These are phyloP conservation scores for Meandrina meandrites DNA, from an alignment of 92 coral and sea anemone species.

Conservation along the genomic window DNA sequence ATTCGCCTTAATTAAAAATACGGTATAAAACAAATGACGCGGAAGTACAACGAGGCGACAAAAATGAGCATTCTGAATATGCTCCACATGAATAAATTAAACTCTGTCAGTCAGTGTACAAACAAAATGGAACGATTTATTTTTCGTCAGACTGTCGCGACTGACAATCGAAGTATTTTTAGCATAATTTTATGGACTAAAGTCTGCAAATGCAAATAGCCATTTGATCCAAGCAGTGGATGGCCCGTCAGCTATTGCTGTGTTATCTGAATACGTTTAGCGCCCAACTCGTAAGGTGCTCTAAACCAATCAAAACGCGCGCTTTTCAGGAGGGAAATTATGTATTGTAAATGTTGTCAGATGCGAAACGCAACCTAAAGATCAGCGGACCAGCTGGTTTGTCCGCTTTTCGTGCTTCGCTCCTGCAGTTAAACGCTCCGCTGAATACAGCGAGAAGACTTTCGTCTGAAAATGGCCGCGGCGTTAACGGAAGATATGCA, in stretches of 20 bases:
- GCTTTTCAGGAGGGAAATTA: constrained; percentile 24
- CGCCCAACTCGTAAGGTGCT: not conserved
- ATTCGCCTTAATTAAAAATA: constrained; percentile 4
- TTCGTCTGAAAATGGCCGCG: constrained; percentile 6
- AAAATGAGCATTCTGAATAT: not conserved
- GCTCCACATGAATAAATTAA: not conserved
- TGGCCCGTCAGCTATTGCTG: not conserved
- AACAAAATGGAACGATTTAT: not conserved
- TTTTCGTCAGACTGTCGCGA: constrained; percentile 8
- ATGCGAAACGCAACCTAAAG: not conserved
- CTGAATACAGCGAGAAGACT: constrained; percentile 1
- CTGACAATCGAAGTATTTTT: not conserved
- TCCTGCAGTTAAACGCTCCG: not conserved
- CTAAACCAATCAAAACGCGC: constrained; percentile 28
- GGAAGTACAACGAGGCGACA: not conserved
- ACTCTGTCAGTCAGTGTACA: not conserved
- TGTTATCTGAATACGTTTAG: not conserved
- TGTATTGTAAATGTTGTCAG: constrained; percentile 35
- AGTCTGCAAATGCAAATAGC: not conserved
- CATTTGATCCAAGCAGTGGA: not conserved
- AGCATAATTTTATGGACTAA: not conserved
- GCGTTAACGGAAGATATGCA: not conserved
- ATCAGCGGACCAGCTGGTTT: constrained; percentile 27
- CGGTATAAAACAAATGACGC: not conserved
- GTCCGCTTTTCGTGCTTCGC: constrained; percentile 8